Evolutionary conservation across 2,113 vertebrate genomes (phyloP), one percentile per base, ranked within the genome.

Genomic region (Dasypus novemcinctus): DNA sequence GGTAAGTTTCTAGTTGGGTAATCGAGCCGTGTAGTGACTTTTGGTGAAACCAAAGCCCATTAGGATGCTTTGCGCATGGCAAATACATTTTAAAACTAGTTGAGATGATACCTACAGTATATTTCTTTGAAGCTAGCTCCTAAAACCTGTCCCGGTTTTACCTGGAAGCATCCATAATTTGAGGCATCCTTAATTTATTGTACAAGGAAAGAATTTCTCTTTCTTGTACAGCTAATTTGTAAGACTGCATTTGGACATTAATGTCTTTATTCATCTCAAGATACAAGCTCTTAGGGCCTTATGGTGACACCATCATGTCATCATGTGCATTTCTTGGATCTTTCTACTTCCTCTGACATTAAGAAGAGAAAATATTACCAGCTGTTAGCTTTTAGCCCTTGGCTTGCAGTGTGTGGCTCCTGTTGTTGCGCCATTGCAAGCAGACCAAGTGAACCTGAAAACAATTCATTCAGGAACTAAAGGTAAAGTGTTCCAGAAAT

Each of bases 261-360:
- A 33, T 57, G 36, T 4, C 69, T 91, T 84, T 41, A 88, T 86
- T 96, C 93, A 68, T 92, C 71, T 52, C 54, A 61, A 38, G 54
- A 9, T n/a, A 46, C n/a, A 43, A 8, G 10, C 61, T 78, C 27
- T 94, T 83, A 54, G 52, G 33, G 54, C 49, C 31, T 79, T 78
- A 14, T 86, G 25, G 75, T 81, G 64, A 76, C 41, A 21, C 74
- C 90, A 61, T 83, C 27, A 20, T 90, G 23, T 71, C 61, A 63
- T 68, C 85, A 41, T 90, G 71, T 75, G 18, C 81, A 52, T 76
- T 85, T 86, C 69, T 91, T 79, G 72, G 85, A 52, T 57, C 74
- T 46, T 96, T 43, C 72, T 49, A 10, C 52, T 89, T 94, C 74
- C 91, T 95, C 74, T 89, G 93, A 95, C 82, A 82, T 91, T 87